phyloP scores from a whole-genome alignment of 1,140 invertebrate genomes.

The Chlorops oryzae region DNA sequence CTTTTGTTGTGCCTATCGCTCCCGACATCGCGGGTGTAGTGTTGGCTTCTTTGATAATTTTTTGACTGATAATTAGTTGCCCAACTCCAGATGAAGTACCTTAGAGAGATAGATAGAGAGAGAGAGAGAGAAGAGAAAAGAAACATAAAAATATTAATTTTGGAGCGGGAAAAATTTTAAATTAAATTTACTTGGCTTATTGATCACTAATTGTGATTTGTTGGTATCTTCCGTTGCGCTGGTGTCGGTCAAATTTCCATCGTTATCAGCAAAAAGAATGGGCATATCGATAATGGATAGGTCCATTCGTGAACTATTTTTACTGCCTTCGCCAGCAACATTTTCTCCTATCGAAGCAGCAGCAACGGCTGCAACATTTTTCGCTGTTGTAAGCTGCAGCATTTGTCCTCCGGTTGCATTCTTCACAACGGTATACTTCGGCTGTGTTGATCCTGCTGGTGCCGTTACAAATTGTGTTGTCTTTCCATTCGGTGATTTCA shows the following conservation, averaged over 20 bases:
- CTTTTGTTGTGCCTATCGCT: background rate
- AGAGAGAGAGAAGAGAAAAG: background rate
- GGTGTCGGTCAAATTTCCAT: slow-evolving; percentile 40
- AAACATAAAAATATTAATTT: background rate
- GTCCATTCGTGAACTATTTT: slow-evolving; percentile 45
- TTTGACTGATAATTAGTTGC: slow-evolving; percentile 38
- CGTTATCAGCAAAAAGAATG: slow-evolving; percentile 62
- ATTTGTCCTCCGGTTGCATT: slow-evolving; percentile 43
- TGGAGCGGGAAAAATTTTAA: background rate
- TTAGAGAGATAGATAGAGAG: slow-evolving; percentile 3
- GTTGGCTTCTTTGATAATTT: slow-evolving; percentile 37
- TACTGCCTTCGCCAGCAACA: too few species aligned
- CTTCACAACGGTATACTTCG: slow-evolving; percentile 49
- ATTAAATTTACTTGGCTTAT: slow-evolving; percentile 6
- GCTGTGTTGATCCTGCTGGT: slow-evolving; percentile 25
- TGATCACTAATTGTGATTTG: background rate
- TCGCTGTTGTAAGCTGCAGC: slow-evolving; percentile 21
- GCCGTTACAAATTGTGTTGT: slow-evolving; percentile 38
- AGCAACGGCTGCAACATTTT: background rate
- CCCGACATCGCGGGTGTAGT: slow-evolving; percentile 2
- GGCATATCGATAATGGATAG: slow-evolving; percentile 60
- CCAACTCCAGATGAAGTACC: slow-evolving; percentile 15
- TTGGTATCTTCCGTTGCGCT: background rate
- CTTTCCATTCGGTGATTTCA: slow-evolving; percentile 30
- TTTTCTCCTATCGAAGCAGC: background rate